phyloP scores from a whole-genome alignment of 2,888 invertebrate genomes.

The Drosophila percnosoma region DNA sequence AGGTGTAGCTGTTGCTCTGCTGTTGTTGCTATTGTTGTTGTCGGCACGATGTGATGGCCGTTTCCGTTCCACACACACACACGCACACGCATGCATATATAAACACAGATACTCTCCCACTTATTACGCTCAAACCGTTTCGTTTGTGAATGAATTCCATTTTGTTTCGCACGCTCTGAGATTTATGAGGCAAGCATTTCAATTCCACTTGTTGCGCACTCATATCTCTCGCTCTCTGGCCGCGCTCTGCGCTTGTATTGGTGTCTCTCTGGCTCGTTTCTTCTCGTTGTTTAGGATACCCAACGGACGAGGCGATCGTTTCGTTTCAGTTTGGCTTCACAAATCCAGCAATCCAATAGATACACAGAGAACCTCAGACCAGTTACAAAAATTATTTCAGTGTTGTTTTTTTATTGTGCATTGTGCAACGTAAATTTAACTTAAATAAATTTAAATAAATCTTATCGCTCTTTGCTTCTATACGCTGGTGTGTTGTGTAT shows the following conservation, averaged over 20 bases:
- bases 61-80: slow-evolving; percentile 79
- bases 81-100: slow-evolving; percentile 1
- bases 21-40: slow-evolving; percentile 64
- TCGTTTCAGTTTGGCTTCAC: slow-evolving; percentile 83
- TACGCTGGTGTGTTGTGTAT: not conserved
- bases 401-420: slow-evolving; percentile 57
- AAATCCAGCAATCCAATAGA: slow-evolving; percentile 83
- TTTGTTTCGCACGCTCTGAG: slow-evolving; percentile 62
- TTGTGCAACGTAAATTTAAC: slow-evolving; percentile 52
- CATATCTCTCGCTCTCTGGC: slow-evolving; percentile 32
- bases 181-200: slow-evolving; percentile 53
- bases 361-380: slow-evolving; percentile 75
- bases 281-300: slow-evolving; percentile 80
- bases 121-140: slow-evolving; percentile 41
- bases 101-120: slow-evolving; percentile 24
- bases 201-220: slow-evolving; percentile 62
- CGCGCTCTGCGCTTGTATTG: slow-evolving; percentile 31
- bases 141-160: slow-evolving; percentile 80
- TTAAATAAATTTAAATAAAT: slow-evolving; percentile 63
- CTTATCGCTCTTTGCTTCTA: slow-evolving; percentile 26
- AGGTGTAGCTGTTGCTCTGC: slow-evolving; percentile 59
- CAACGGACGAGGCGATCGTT: slow-evolving; percentile 78
- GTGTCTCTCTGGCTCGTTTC: slow-evolving; percentile 64
- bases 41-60: slow-evolving; percentile 83
- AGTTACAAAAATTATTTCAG: slow-evolving; percentile 56